Base-by-base conservation (phyloP, 30 jellyfish, hydroid and myxozoan genomes). In the Mastigias papua region DNA sequence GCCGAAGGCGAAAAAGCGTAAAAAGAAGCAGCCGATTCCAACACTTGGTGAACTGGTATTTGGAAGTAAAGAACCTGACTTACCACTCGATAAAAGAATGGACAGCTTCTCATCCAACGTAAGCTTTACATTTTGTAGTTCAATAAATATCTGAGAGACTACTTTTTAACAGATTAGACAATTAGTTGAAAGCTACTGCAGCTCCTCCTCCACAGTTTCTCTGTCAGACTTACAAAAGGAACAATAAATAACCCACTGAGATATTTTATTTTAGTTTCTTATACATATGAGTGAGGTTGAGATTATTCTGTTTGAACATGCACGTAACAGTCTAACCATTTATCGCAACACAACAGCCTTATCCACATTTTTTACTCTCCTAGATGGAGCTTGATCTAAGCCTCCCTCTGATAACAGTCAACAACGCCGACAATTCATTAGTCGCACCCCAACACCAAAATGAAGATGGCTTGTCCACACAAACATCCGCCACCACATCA, bases 361-460 rank as follows among this genome's bases (percentile, higher is more conserved):
- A 13, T 51, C 2, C 60, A 16, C 16, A 46, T 51, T 17, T 5
- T 51, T 21, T 51, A 51, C 27, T 63, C 27, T 76, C 57, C 11
- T 34, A 80, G 90, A 33, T 16, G 2, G 81, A 62, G 31, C 13
- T 64, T 27, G 90, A 63, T 0, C 66, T 80, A 30, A 62, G 51
- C 42, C 94, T 85, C 15, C 94, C 94, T 48, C 64, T 85, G 19
- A 73, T 85, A 72, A 85, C 94, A 31, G 37, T 73, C 0, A 46
- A 73, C 76, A 37, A 37, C 37, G 57, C 82, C 20, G 11, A 37
- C 32, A 37, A 30, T 22, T 22, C 60, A 4, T 4, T 46, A 23
- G 63, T 21, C n/a, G 48, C 80, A 9, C 0, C 66, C n/a, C 33
- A 63, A 6, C 25, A 66, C 22, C 33, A 31, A 26, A 69, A 32